A percentile compares a stretch with the other conserved stretches of the same genome.
phyloP scores from a whole-genome alignment of 1,140 invertebrate genomes.

The Drosophila watanabei region DNA sequence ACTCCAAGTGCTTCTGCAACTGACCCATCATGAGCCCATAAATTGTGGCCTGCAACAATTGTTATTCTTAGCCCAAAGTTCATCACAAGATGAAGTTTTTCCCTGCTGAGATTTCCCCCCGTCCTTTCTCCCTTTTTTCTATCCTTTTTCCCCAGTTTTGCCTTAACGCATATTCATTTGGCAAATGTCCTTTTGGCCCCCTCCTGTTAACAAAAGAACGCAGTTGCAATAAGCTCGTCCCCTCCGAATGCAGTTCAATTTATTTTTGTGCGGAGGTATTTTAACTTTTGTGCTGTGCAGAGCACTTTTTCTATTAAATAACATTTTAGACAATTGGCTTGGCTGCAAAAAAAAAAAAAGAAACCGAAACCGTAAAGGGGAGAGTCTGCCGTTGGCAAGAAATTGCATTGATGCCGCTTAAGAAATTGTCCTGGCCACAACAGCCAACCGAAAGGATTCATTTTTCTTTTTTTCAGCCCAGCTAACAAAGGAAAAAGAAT shows the following conservation, averaged over 20 bases:
- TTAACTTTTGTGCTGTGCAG: slow-evolving; percentile 53
- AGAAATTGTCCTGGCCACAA: slow-evolving; percentile 59
- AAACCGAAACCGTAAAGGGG: neutral
- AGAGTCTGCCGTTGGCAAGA: slow-evolving; percentile 23
- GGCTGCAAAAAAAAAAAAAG: slow-evolving; percentile 6
- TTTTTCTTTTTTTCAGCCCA: slow-evolving; percentile 24
- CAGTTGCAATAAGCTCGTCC: slow-evolving; percentile 62
- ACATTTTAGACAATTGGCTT: slow-evolving; percentile 76
- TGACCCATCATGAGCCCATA: slow-evolving; percentile 53
- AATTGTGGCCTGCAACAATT: slow-evolving; percentile 66
- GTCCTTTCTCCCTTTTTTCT: neutral
- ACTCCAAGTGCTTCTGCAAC: neutral
- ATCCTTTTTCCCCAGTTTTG: neutral
- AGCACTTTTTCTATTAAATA: slow-evolving; percentile 77
- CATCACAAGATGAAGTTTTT: slow-evolving; percentile 30
- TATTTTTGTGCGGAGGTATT: slow-evolving; percentile 38
- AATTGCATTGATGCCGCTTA: slow-evolving; percentile 53
- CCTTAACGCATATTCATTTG: slow-evolving; percentile 71
- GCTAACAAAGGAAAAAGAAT: slow-evolving; percentile 52
- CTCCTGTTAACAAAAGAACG: slow-evolving; percentile 53
- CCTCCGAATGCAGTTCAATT: slow-evolving; percentile 71
- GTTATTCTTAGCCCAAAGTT: slow-evolving; percentile 65
- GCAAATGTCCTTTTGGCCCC: slow-evolving; percentile 62
- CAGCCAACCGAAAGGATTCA: slow-evolving; percentile 24
- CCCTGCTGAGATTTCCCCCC: slow-evolving; percentile 5